Conservation (phyloP, 2,113 vertebrate genomes). For the Cichladusa arquata region DNA sequence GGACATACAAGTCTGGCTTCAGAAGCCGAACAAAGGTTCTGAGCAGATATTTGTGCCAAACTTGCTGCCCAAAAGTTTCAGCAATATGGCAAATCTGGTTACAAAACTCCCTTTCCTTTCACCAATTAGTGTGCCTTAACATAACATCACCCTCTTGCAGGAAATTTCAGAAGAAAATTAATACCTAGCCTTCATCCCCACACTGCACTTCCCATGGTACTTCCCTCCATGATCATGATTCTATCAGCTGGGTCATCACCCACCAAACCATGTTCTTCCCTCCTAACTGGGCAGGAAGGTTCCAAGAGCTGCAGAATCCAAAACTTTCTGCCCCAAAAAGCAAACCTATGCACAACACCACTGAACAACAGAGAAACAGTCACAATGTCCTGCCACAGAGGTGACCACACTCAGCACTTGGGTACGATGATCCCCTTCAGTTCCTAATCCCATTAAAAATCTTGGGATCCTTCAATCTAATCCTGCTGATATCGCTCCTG, state of each 20-base stretch:
- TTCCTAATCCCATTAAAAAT: constrained; percentile 1
- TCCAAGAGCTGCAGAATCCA: not conserved
- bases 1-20: not conserved
- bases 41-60: not conserved
- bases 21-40: not conserved
- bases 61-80: not conserved
- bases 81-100: not conserved
- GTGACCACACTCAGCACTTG: not conserved
- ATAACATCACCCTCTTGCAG: not conserved
- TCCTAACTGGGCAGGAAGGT: not conserved
- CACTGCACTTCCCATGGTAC: not conserved
- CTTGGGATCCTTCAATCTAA: not conserved
- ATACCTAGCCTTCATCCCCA: not conserved
- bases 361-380: not conserved
- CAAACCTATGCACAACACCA: not conserved
- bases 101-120: not conserved
- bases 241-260: not conserved
- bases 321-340: not conserved
- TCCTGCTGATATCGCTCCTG: not conserved
- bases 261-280: not conserved
- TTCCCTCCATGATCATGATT: not conserved
- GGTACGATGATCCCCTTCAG: not conserved
- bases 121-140: not conserved
- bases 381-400: not conserved
- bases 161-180: not conserved